These are phyloP conservation scores for Patiria miniata DNA, from an alignment of 35 echinoderm and acorn worm genomes.

Conservation along the genomic window DNA sequence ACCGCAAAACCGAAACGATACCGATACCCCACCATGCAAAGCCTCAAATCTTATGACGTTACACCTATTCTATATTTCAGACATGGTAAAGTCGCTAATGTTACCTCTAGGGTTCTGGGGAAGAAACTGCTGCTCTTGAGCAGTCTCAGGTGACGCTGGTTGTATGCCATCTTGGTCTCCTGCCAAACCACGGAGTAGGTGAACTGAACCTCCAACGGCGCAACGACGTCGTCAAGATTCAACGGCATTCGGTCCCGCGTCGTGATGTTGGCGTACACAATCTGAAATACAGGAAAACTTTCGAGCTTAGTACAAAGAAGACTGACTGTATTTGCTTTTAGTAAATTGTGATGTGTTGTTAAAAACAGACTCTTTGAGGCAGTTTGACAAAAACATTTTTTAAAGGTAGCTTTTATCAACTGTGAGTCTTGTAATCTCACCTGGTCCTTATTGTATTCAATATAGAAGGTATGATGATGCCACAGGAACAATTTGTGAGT, in stretches of 20 bases:
- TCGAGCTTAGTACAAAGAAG: too few relatives aligned
- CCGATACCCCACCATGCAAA: too few relatives aligned
- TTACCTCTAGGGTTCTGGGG: slow-evolving; percentile 93
- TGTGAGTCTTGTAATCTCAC: slow-evolving; percentile 24
- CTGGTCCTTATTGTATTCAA: slow-evolving; percentile 95
- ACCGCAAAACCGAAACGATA: too few relatives aligned
- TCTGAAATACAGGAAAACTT: slow-evolving; percentile 61
- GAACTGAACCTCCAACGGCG: slow-evolving; percentile 77
- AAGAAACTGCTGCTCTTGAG: slow-evolving; percentile 85
- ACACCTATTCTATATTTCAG: too few relatives aligned
- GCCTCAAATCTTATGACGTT: too few relatives aligned
- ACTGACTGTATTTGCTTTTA: too few relatives aligned
- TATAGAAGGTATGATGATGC: slow-evolving; percentile 91
- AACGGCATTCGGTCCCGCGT: slow-evolving; percentile 68
- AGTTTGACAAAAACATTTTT: too few relatives aligned
- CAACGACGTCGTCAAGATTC: slow-evolving; percentile 51
- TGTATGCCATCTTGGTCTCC: slow-evolving; percentile 70
- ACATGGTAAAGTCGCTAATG: background rate
- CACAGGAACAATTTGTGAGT: slow-evolving; percentile 86
- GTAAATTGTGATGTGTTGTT: too few relatives aligned
- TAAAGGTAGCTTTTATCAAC: too few relatives aligned
- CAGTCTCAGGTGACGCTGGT: slow-evolving; percentile 55
- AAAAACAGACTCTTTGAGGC: too few relatives aligned
- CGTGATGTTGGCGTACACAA: slow-evolving; percentile 89
- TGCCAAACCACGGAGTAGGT: slow-evolving; percentile 92